phyloP scores from a whole-genome alignment of 2,888 invertebrate genomes.

The Venustoraphidia nigricollis region DNA sequence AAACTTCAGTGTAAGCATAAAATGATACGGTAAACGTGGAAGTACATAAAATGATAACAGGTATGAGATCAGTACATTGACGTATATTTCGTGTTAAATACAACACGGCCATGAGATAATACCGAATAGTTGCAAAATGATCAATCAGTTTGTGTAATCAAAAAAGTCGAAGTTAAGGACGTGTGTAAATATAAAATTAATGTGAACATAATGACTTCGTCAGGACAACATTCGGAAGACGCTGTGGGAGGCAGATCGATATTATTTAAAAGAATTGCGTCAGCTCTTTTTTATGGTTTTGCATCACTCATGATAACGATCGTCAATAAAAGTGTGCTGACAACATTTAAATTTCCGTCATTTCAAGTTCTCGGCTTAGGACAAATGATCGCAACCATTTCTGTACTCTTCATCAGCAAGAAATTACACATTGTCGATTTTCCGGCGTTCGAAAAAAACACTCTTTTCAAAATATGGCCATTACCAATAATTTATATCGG shows the following conservation, averaged over 20 bases:
- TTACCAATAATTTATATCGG: constrained; percentile 86
- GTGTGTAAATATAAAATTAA: neutral
- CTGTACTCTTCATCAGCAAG: constrained; percentile 61
- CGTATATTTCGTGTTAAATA: too few relatives aligned
- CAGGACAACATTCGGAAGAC: constrained; percentile 16
- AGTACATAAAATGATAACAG: too few relatives aligned
- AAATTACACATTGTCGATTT: constrained; percentile 56
- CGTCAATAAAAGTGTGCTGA: constrained; percentile 88
- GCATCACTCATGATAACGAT: constrained; percentile 92
- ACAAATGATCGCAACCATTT: constrained; percentile 77
- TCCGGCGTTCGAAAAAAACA: constrained; percentile 54
- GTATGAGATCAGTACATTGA: too few relatives aligned
- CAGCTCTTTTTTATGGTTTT: constrained; percentile 81
- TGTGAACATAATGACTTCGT: constrained; percentile 11
- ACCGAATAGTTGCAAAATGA: too few relatives aligned
- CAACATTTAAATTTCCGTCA: constrained; percentile 82
- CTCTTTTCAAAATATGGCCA: constrained; percentile 78
- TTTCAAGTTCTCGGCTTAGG: constrained; percentile 81
- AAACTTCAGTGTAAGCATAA: too few relatives aligned
- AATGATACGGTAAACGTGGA: too few relatives aligned
- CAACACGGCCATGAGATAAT: too few relatives aligned
- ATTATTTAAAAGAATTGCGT: constrained; percentile 40
- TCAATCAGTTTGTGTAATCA: too few relatives aligned
- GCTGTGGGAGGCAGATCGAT: constrained; percentile 15
- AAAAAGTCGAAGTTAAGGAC: neutral